Base-by-base conservation (phyloP, 2,797 vertebrate genomes). In the Harpagifer antarcticus region DNA sequence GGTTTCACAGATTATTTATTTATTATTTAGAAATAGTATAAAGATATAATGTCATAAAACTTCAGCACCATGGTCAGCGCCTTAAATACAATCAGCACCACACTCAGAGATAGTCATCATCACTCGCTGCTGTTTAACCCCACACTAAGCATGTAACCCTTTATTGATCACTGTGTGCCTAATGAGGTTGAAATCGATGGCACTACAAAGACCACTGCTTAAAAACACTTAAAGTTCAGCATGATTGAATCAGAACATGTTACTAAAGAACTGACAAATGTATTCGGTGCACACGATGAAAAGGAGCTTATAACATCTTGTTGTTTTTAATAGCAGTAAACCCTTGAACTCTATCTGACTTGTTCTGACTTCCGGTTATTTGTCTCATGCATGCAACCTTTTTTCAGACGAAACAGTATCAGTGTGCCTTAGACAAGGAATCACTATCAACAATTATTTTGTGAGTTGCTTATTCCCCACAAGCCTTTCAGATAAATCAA, bases 31-130 rank as follows among this genome's bases (percentile, higher is more conserved):
- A 47, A 48, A 42, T 4, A 37, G 19, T 6, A 7, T 12, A 37
- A n/a, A 61, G 19, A 19, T 20, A 45, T n/a, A 5, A 19, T 1
- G 48, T 61, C 27, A 42, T 31, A 42, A 48, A 49, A 60, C 27
- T 89, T 90, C 89, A 93, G 91, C 85, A 92, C 89, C 89, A 87
- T 75, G 91, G 91, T 76, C 90, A 93, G 90, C 88, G 56, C 80
- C 89, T 11, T 31, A 5, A 52, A 1, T 23, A 12, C 49, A 16
- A 33, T 48, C 52, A 58, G 14, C 76, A 74, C 55, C 60, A 54
- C 0, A 31, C 60, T n/a, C 43, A 48, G 20, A 48, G 31, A 23
- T 44, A 17, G 52, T 15, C 6, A 17, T 40, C 56, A 9, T 40
- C 56, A 9, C 2, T 5, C 11, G 33, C 69, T 52, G 31, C 63